Evolutionary conservation across 2,113 vertebrate genomes (phyloP), one percentile per base, ranked within the genome.

Genomic region (Gulo gulo): DNA sequence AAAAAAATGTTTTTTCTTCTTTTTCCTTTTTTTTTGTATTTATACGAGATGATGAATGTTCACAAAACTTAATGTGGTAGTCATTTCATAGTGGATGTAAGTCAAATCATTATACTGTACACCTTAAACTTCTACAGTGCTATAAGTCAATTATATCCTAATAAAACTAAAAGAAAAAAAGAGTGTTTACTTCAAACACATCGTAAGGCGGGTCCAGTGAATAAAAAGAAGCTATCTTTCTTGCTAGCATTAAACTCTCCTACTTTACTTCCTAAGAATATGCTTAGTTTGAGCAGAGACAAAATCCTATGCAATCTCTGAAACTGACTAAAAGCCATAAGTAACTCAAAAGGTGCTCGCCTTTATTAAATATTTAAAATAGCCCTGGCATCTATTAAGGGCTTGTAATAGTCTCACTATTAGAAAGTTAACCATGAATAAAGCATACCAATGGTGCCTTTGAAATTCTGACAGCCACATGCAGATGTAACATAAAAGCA

Each of bases 191-290:
- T 79, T 80, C 31, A 80, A 55, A 55, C 4, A 31, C 18, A 42
- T 18, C n/a, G 20, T 26, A 36, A 23, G 15, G 10, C 39, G 10
- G 7, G 10, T 67, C 63, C 31, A 55, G 45, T 67, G 8, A 61
- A 45, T 42, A 42, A 13, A 7, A 47, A n/a, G 26, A 79, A 63
- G 55, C 23, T 26, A 2, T 91, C 52, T 23, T 59, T 31, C 42
- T 24, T 91, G 45, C 34, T 63, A 81, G 88, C 29, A 50, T 78
- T 61, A 59, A 34, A 42, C 91, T 95, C 95, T 96, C 97, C 93
- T 96, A 15, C 26, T 39, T 96, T 91, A 67, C 88, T 97, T 15
- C n/a, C 47, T 55, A 55, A 88, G 47, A 55, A 71, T 87, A 39
- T 39, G 15, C 23, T 88, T 8, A 39, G 67, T 88, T 88, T 50